These are phyloP conservation scores for Oxycera nigricornis DNA, from an alignment of 2,888 invertebrate species.

Conservation along the genomic window DNA sequence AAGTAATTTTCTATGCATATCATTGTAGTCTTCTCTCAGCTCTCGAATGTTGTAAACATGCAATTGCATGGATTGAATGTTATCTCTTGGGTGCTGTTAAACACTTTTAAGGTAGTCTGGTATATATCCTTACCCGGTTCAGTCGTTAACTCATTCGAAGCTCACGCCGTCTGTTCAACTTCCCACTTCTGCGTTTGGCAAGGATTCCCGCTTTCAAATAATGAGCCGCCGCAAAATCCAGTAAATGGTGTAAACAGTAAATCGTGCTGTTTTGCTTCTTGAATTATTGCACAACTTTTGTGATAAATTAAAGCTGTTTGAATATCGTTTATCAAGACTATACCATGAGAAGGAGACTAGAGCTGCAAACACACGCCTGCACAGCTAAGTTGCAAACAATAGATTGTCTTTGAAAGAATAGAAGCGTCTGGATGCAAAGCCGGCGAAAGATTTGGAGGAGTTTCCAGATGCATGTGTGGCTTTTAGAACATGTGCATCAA, in stretches of 20 bases:
- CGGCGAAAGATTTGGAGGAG: too few species aligned
- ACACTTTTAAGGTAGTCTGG: background rate
- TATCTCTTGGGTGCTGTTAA: constrained; percentile 28
- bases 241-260: constrained; percentile 10
- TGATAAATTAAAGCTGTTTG: constrained; percentile 36
- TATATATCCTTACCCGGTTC: background rate
- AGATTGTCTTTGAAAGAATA: too few species aligned
- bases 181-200: background rate
- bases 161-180: background rate
- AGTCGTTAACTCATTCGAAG: background rate
- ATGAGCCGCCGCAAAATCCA: background rate
- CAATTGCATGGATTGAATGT: constrained; percentile 25
- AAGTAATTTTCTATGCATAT: background rate
- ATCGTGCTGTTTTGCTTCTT: constrained; percentile 30
- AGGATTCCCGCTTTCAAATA: constrained; percentile 9
- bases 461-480: too few species aligned
- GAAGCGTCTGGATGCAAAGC: too few species aligned
- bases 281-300: constrained; percentile 26
- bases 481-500: too few species aligned
- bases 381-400: too few species aligned
- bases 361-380: too few species aligned
- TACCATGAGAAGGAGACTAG: background rate
- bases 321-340: constrained; percentile 27
- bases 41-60: background rate
- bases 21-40: background rate